These are phyloP conservation scores for Drosophila atripex DNA, from an alignment of 2,888 invertebrate species.

Conservation along the genomic window DNA sequence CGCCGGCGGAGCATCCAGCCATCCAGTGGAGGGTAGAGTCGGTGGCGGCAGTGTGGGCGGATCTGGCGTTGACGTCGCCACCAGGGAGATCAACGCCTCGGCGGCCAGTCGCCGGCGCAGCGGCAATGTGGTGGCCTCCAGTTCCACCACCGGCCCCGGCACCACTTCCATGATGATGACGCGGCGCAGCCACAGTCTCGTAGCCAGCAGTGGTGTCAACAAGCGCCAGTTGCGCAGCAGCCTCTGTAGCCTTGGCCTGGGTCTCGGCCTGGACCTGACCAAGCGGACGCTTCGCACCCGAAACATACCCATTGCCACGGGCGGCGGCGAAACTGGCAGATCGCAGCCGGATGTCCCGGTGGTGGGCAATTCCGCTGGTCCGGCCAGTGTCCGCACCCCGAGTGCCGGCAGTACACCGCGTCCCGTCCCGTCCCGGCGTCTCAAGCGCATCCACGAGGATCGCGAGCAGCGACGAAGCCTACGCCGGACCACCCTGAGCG, in stretches of 20 bases:
- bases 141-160: not conserved
- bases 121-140: constrained; percentile 18
- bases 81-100: not conserved
- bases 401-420: constrained; percentile 28
- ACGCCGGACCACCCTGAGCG: constrained; percentile 44
- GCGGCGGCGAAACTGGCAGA: not conserved
- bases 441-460: constrained; percentile 59
- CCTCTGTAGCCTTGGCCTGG: constrained; percentile 48
- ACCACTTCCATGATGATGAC: constrained; percentile 42
- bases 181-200: constrained; percentile 54
- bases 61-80: constrained; percentile 3
- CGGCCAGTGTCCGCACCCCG: constrained; percentile 61
- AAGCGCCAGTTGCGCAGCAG: constrained; percentile 82
- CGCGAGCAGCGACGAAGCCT: constrained; percentile 62
- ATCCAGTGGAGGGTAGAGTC: constrained; percentile 4
- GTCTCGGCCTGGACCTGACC: constrained; percentile 66
- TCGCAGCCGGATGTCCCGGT: not conserved
- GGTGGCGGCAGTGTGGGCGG: constrained; percentile 19
- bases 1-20: not conserved
- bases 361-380: not conserved
- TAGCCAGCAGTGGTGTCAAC: constrained; percentile 54
- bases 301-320: constrained; percentile 53
- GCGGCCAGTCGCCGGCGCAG: constrained; percentile 17
- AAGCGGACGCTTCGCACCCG: constrained; percentile 82
- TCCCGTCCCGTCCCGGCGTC: constrained; percentile 37